Percentiles rank a stretch among this genome's conserved stretches.
Conservation (phyloP, 2,888 invertebrate species). For the Pristionchus exspectatus region DNA sequence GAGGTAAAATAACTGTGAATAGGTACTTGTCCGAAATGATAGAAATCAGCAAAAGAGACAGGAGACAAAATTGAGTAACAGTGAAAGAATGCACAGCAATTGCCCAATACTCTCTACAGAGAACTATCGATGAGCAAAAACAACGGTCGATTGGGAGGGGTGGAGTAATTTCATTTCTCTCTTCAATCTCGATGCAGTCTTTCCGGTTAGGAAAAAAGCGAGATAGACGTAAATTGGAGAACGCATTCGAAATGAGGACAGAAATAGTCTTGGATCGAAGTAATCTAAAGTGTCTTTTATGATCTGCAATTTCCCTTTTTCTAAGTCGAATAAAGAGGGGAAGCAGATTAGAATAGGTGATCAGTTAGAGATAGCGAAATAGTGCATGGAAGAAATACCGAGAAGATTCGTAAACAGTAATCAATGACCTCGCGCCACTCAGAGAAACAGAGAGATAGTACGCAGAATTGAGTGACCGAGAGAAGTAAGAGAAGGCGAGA, state of each 20-base stretch:
- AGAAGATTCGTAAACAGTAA: not conserved
- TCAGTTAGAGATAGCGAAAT: too few relatives aligned
- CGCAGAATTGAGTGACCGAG: not conserved
- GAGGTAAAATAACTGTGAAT: too few relatives aligned
- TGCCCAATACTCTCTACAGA: not conserved
- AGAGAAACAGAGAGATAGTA: not conserved
- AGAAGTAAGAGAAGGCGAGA: not conserved
- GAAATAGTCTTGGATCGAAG: not conserved
- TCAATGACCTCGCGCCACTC: not conserved
- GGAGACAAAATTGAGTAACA: not conserved
- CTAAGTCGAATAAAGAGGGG: too few relatives aligned
- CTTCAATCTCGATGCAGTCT: not conserved
- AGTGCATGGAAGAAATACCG: not conserved
- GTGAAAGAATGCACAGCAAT: not conserved
- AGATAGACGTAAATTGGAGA: not conserved
- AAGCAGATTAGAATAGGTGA: too few relatives aligned
- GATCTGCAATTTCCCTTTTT: not conserved
- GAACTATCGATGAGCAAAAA: slow-evolving; percentile 25
- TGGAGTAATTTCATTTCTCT: not conserved
- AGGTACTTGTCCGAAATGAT: too few relatives aligned
- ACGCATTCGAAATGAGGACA: not conserved
- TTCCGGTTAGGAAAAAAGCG: not conserved
- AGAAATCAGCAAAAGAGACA: too few relatives aligned
- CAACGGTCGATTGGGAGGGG: slow-evolving; percentile 16
- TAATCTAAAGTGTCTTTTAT: not conserved